These are phyloP conservation scores for Gymnoscelis rufifasciata DNA, from an alignment of 2,888 invertebrate species.

Conservation along the genomic window DNA sequence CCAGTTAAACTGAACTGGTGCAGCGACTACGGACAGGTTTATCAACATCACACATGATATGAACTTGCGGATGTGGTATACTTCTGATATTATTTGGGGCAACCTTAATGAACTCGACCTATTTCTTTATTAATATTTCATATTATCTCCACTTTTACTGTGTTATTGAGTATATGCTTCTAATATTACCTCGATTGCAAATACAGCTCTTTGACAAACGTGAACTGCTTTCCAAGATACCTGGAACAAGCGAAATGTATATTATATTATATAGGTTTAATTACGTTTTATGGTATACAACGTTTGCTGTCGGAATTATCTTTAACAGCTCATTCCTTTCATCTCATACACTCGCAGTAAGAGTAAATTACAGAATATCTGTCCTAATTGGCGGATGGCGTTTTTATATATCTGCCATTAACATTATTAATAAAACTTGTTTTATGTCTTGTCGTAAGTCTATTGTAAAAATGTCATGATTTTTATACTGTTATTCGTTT, in stretches of 20 bases:
- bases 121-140: not conserved
- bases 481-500: too few relatives aligned
- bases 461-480: conserved; percentile 4
- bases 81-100: conserved; percentile 68
- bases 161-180: not conserved
- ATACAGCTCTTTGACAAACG: conserved; percentile 35
- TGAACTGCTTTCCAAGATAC: conserved; percentile 35
- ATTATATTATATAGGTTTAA: too few relatives aligned
- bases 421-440: conserved; percentile 6
- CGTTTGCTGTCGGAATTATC: not conserved
- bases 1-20: conserved; percentile 64
- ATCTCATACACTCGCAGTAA: conserved; percentile 21
- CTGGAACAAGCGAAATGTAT: conserved; percentile 44
- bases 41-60: conserved; percentile 61
- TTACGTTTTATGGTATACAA: conserved; percentile 19
- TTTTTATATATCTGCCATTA: conserved; percentile 22
- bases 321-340: conserved; percentile 2
- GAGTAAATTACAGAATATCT: conserved; percentile 37
- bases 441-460: conserved; percentile 4
- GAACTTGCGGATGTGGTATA: conserved; percentile 72
- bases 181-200: conserved; percentile 49
- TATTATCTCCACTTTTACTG: not conserved
- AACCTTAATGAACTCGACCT: conserved; percentile 27
- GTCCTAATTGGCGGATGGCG: conserved; percentile 50
- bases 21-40: conserved; percentile 59